Conservation (phyloP, 2,888 invertebrate species). For the Arctia plantaginis region DNA sequence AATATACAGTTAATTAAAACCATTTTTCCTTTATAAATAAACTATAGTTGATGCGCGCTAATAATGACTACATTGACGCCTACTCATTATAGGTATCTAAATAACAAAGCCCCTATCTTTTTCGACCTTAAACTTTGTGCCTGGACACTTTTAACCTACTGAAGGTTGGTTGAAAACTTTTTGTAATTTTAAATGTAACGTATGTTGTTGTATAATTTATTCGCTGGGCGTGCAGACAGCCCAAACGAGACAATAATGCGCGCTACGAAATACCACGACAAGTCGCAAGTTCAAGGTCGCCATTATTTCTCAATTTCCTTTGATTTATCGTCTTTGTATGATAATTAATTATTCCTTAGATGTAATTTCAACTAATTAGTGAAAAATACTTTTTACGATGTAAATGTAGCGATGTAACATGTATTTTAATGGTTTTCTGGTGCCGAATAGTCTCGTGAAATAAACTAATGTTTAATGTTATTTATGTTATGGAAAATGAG, state of each 20-base stretch:
- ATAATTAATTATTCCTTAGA: conserved; percentile 13
- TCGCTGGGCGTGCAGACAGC: conserved; percentile 8
- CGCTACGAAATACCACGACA: conserved; percentile 21
- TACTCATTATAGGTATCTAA: background rate
- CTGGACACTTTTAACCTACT: background rate
- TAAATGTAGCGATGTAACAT: conserved; percentile 3
- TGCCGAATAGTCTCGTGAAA: conserved; percentile 4
- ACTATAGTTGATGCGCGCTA: too few relatives aligned
- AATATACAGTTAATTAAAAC: too few relatives aligned
- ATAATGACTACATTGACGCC: too few relatives aligned
- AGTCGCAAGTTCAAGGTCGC: conserved; percentile 43
- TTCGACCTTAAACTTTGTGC: background rate
- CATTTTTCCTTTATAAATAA: too few relatives aligned
- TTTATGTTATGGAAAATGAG: background rate
- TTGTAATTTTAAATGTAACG: background rate
- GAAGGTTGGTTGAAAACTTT: background rate
- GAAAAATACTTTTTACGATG: conserved; percentile 5
- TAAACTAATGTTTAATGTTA: background rate
- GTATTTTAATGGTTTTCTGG: conserved; percentile 10
- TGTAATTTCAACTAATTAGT: conserved; percentile 10
- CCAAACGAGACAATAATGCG: conserved; percentile 28
- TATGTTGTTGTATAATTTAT: conserved; percentile 8
- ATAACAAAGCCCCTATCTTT: background rate
- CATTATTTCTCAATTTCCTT: conserved; percentile 36
- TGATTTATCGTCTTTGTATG: conserved; percentile 34